Conservation (phyloP, 2,888 invertebrate species). For the Micoletzkya japonica region DNA sequence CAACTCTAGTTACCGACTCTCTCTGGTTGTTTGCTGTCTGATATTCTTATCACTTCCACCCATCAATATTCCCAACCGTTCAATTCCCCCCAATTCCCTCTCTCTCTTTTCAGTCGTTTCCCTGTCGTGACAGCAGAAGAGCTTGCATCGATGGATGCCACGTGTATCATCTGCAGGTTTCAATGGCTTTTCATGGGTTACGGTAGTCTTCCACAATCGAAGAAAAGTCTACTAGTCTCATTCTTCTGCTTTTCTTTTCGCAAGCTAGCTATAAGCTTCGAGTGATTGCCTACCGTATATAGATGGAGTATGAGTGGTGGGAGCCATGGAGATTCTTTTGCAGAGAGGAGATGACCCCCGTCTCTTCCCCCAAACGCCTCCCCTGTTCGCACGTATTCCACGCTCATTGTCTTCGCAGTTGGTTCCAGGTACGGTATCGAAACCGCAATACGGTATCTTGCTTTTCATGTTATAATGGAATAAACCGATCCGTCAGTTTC, state of each 20-base stretch:
- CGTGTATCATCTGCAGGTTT: slow-evolving; percentile 87
- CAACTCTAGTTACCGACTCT: too few species aligned
- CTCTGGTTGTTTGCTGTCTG: too few species aligned
- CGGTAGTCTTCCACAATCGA: too few species aligned
- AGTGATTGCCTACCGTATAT: not conserved
- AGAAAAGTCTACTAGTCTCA: too few species aligned
- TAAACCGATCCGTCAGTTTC: too few species aligned
- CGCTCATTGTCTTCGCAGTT: slow-evolving; percentile 91
- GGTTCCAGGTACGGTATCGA: slow-evolving; percentile 82
- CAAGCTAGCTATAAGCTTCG: not conserved
- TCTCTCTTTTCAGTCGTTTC: slow-evolving; percentile 50
- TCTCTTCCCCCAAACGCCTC: slow-evolving; percentile 78
- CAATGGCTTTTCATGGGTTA: not conserved
- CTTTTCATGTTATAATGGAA: too few species aligned
- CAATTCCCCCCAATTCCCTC: not conserved
- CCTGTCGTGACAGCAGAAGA: slow-evolving; percentile 56
- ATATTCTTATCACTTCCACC: too few species aligned
- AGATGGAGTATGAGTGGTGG: not conserved
- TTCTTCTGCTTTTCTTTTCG: too few species aligned
- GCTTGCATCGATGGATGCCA: slow-evolving; percentile 68
- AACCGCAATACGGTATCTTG: too few species aligned
- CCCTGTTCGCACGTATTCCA: slow-evolving; percentile 99
- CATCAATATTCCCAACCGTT: not conserved
- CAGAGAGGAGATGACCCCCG: slow-evolving; percentile 79
- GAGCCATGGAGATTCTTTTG: not conserved